These are phyloP conservation scores for Pseudochirops cupreus DNA, from an alignment of 2,797 vertebrate genomes.

Conservation along the genomic window DNA sequence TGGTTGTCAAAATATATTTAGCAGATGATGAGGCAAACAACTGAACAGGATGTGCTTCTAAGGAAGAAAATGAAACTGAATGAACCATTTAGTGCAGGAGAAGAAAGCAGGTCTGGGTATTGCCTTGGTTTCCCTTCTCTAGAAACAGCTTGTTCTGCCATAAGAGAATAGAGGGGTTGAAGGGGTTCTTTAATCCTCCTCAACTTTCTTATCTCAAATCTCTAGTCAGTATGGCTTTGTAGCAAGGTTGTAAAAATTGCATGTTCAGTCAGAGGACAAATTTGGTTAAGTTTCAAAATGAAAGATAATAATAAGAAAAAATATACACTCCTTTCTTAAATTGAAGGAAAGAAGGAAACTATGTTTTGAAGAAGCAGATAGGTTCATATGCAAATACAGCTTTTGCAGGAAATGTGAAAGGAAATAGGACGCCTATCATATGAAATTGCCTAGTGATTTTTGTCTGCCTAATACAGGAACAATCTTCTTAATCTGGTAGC, in stretches of 20 bases:
- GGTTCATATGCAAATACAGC: constrained; percentile 20
- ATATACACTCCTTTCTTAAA: neutral
- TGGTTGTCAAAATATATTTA: constrained; percentile 10
- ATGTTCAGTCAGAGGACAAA: neutral
- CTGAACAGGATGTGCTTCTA: neutral
- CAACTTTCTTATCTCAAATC: neutral
- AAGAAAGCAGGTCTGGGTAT: neutral
- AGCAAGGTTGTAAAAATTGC: neutral
- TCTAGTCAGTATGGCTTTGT: fast-evolving
- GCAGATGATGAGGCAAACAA: neutral
- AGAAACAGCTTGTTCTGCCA: neutral
- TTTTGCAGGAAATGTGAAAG: constrained; percentile 53
- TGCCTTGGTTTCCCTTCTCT: neutral
- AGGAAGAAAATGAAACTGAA: neutral
- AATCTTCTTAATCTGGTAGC: constrained; percentile 39
- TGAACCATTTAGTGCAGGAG: neutral
- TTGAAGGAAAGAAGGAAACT: neutral
- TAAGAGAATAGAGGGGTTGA: no score
- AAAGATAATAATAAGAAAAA: neutral
- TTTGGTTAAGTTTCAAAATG: neutral
- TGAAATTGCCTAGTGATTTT: neutral
- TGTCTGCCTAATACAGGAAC: neutral
- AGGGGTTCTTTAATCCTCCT: neutral
- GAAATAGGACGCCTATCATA: constrained; percentile 38
- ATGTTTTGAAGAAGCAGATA: constrained; percentile 30